A percentile compares a stretch with the other conserved stretches of the same genome.
phyloP scores from a whole-genome alignment of 2,113 vertebrate species.

The Gymnobelideus leadbeateri region DNA sequence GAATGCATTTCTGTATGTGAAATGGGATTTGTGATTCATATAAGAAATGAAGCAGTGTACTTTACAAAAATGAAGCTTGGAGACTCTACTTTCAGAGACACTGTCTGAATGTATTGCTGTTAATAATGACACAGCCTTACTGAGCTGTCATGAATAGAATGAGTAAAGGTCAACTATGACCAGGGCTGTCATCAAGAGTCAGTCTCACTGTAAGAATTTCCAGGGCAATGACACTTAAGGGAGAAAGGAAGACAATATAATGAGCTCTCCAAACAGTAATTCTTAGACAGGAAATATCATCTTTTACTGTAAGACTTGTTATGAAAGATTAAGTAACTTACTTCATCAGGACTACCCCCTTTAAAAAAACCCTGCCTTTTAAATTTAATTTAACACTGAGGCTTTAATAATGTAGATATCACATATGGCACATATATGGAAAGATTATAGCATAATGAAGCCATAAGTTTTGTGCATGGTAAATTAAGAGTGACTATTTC shows the following conservation, averaged over 20 bases:
- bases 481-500: background rate
- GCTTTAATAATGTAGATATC: background rate
- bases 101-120: background rate
- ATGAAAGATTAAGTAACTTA: background rate
- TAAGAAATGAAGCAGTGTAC: slow-evolving; percentile 12
- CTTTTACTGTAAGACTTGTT: slow-evolving; percentile 15
- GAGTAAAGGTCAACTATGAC: slow-evolving; percentile 48
- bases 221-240: background rate
- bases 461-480: background rate
- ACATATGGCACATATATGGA: background rate
- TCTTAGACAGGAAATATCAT: slow-evolving; percentile 5
- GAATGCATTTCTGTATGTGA: background rate
- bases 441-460: background rate
- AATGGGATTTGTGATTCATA: slow-evolving; percentile 13
- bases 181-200: slow-evolving; percentile 39
- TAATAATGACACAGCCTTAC: slow-evolving; percentile 24
- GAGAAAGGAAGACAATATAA: slow-evolving; percentile 10
- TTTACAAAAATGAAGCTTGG: slow-evolving; percentile 40
- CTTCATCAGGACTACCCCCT: background rate
- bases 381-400: background rate
- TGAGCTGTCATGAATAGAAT: slow-evolving; percentile 38
- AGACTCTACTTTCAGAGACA: background rate
- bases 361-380: background rate
- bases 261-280: background rate
- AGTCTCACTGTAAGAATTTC: slow-evolving; percentile 29